phyloP scores from a whole-genome alignment of 2,113 vertebrate genomes.

The Megaptera novaeangliae region DNA sequence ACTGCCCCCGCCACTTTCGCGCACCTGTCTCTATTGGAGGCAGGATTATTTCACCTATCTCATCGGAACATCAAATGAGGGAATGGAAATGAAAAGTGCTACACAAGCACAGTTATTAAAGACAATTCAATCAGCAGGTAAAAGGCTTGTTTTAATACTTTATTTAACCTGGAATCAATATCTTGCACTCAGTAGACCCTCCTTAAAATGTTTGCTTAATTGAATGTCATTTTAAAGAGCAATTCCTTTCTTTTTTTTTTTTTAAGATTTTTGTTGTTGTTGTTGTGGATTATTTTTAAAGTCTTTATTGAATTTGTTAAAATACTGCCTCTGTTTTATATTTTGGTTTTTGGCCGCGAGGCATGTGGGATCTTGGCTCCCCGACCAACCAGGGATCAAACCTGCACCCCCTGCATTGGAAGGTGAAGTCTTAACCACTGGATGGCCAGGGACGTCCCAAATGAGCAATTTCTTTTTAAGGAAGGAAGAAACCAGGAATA shows the following conservation, averaged over 20 bases:
- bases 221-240: background rate
- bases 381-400: too few relatives aligned
- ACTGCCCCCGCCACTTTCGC: accelerated
- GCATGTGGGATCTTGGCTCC: too few relatives aligned
- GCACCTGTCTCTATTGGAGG: background rate
- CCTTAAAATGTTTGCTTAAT: background rate
- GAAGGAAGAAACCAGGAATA: background rate
- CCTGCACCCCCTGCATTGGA: too few relatives aligned
- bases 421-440: too few relatives aligned
- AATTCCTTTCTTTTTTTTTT: background rate
- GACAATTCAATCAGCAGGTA: background rate
- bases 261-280: too few relatives aligned
- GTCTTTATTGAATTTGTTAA: too few relatives aligned
- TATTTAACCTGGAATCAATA: background rate
- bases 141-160: background rate
- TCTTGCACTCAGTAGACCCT: background rate
- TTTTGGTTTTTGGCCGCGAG: too few relatives aligned
- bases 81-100: background rate
- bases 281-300: too few relatives aligned
- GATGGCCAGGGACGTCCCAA: too few relatives aligned
- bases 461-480: background rate
- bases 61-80: constrained; percentile 5
- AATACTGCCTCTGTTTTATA: too few relatives aligned
- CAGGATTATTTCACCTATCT: background rate
- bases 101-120: background rate